phyloP scores from a whole-genome alignment of 2,113 vertebrate genomes.

The Osmerus mordax region DNA sequence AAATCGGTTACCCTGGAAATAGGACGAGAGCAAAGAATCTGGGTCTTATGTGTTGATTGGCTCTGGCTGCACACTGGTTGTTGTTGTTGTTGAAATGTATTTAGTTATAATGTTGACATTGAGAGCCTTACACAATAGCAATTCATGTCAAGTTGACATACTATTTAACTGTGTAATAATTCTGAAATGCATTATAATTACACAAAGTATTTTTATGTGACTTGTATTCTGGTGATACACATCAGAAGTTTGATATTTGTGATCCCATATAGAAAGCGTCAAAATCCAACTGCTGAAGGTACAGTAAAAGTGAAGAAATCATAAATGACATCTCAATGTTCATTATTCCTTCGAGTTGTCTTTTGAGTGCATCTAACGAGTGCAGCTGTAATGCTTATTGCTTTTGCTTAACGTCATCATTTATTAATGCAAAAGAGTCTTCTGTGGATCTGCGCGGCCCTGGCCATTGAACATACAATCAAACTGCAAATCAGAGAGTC shows the following conservation, averaged over 20 bases:
- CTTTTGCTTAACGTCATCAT: background rate
- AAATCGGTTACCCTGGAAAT: conserved; percentile 55
- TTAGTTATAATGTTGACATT: no score
- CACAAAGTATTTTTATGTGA: no score
- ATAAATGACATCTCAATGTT: background rate
- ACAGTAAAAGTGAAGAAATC: no score
- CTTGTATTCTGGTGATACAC: no score
- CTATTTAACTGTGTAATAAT: no score
- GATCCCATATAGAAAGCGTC: no score
- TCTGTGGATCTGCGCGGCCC: background rate
- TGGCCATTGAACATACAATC: background rate
- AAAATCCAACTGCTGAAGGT: no score
- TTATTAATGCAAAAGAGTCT: background rate
- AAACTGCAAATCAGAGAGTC: background rate
- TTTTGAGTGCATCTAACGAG: background rate
- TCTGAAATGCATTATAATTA: no score
- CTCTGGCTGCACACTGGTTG: background rate
- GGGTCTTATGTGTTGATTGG: conserved; percentile 43
- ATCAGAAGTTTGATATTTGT: no score
- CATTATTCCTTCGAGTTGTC: background rate
- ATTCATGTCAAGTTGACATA: no score
- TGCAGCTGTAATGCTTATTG: background rate
- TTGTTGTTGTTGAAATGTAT: no score
- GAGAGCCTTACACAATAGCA: no score
- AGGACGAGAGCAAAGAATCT: conserved; percentile 44